These are phyloP conservation scores for Drosophila fuyamai DNA, from an alignment of 1,140 invertebrate genomes.

Conservation along the genomic window DNA sequence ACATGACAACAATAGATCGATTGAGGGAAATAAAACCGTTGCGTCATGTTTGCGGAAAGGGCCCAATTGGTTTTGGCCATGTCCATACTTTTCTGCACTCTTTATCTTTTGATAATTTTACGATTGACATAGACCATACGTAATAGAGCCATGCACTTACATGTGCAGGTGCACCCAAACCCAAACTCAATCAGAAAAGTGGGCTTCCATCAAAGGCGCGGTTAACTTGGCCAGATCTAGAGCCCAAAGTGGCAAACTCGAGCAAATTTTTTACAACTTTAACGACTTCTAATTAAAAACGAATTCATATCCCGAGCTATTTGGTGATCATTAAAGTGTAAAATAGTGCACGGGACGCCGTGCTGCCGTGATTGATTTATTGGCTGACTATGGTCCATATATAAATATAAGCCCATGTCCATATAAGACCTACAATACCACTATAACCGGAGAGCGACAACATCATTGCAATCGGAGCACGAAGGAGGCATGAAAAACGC, in stretches of 20 bases:
- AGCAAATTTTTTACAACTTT: slow-evolving; percentile 80
- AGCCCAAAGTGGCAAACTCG: slow-evolving; percentile 52
- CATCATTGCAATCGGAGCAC: slow-evolving; percentile 42
- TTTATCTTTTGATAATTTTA: slow-evolving; percentile 23
- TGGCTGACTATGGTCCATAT: slow-evolving; percentile 45
- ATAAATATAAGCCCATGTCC: slow-evolving; percentile 40
- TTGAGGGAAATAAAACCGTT: slow-evolving; percentile 9
- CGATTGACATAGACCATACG: slow-evolving; percentile 42
- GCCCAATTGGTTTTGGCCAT: background rate
- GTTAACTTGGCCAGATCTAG: slow-evolving; percentile 21
- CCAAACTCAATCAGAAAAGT: background rate
- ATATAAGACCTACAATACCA: slow-evolving; percentile 25
- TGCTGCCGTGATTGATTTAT: slow-evolving; percentile 79
- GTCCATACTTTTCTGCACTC: background rate
- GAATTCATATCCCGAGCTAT: slow-evolving; percentile 73
- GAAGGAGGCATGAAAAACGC: slow-evolving; percentile 46
- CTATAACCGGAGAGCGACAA: slow-evolving; percentile 26
- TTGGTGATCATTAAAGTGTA: slow-evolving; percentile 80
- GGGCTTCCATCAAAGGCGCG: slow-evolving; percentile 15
- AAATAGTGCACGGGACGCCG: slow-evolving; percentile 55
- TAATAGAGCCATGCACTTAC: slow-evolving; percentile 29
- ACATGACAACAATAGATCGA: slow-evolving; percentile 1
- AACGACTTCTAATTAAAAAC: slow-evolving; percentile 81
- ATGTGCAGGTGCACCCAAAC: slow-evolving; percentile 13
- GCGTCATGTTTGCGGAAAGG: background rate